Base-by-base conservation (phyloP, 2,888 invertebrate species). In the Rhodophaea formosa region DNA sequence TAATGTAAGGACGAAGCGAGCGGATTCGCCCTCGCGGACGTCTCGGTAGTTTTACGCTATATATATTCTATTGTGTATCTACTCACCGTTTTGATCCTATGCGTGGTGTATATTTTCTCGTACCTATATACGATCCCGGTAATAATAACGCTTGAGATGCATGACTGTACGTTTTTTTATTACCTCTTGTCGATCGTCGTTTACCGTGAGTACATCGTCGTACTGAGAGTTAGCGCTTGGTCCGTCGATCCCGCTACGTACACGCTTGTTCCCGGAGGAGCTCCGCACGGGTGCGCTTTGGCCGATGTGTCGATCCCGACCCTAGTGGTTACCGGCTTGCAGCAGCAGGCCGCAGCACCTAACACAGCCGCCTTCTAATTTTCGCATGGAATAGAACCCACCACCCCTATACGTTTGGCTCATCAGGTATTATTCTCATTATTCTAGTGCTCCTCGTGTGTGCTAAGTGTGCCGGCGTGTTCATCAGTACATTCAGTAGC, bases 81-180 rank as follows among this genome's bases (percentile, higher is more conserved):
- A 86, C 79, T 88, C 88, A 86, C 80, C 86, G 86, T 88, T 85
- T 84, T 86, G 82, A 84, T 86, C 85, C 83, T 87, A 86, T 88
- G 89, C 89, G 90, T 90, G 90, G 90, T 90, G 90, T 90, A 89
- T 88, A 89, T 90, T 89, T 51, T 90, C 89, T 91, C 90, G 86
- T 89, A 86, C 84, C 88, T 88, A 51, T 35, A 35, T 51, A 86
- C 87, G 91, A 93, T 94, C 95, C 95, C 95, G 95, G 94, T 95
- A 95, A 95, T 95, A 95, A 95, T 95, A 95, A 95, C 95, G 95
- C 95, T 95, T 95, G 93, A 93, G 82, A 94, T 95, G 95, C 95
- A 95, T 95, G 95, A 93, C 94, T 94, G 95, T 95, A 95, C 95
- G 95, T 95, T 95, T 95, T 80, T 88, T 92, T 90, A 89, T 90